phyloP scores from a whole-genome alignment of 2,797 vertebrate genomes.

The Syngnathus rostellatus region DNA sequence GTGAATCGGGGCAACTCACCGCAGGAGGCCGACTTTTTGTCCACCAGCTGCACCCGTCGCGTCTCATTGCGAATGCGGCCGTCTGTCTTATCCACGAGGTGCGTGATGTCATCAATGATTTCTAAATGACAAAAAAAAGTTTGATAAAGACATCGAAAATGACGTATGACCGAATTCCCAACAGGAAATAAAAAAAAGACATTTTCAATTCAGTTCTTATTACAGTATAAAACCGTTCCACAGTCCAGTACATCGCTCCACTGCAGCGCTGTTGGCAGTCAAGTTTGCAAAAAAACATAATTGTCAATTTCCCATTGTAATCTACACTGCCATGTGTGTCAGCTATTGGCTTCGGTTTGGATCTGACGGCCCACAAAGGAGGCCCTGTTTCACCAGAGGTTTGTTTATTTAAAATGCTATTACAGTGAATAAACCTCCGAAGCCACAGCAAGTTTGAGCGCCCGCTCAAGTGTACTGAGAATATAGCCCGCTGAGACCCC shows the following conservation, averaged over 20 bases:
- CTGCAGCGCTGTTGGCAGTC: slow-evolving; percentile 21
- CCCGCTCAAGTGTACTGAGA: not conserved
- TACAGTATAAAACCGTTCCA: too few species aligned
- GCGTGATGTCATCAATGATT: slow-evolving; percentile 90
- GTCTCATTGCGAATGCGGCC: slow-evolving; percentile 79
- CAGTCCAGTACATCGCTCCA: slow-evolving; percentile 11
- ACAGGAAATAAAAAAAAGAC: not conserved
- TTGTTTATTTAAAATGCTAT: slow-evolving; percentile 55
- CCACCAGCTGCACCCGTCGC: slow-evolving; percentile 80
- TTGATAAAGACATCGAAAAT: not conserved
- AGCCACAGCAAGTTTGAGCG: slow-evolving; percentile 20
- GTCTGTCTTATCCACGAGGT: slow-evolving; percentile 90
- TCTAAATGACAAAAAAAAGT: slow-evolving; percentile 61
- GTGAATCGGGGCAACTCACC: slow-evolving; percentile 67
- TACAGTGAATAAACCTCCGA: slow-evolving; percentile 45
- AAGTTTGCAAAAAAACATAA: slow-evolving; percentile 40
- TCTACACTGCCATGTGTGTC: slow-evolving; percentile 37
- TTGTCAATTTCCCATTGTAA: slow-evolving; percentile 50
- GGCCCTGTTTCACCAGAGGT: slow-evolving; percentile 33
- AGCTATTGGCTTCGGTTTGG: slow-evolving; percentile 41
- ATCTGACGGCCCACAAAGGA: slow-evolving; percentile 44
- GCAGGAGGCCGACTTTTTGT: slow-evolving; percentile 85
- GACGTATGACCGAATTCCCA: not conserved
- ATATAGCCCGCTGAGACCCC: not conserved
- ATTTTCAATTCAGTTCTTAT: too few species aligned